Evolutionary conservation across 1,140 invertebrate species (phyloP).

Genomic region (Zophobas atratus): DNA sequence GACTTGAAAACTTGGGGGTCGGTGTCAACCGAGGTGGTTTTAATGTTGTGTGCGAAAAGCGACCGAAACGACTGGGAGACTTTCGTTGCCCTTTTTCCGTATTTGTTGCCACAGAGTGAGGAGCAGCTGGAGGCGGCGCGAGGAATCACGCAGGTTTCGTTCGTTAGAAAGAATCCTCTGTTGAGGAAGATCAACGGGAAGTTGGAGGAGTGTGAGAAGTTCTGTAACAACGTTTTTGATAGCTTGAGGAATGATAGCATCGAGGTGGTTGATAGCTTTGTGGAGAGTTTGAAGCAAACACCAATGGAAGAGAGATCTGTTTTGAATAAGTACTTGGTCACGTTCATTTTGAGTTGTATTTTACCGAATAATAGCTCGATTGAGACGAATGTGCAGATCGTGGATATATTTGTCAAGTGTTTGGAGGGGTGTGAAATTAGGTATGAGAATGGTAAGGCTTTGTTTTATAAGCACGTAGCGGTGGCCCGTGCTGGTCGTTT

Average conservation of each 20-base stretch:
- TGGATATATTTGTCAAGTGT: conserved; percentile 67
- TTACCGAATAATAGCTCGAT: conserved; percentile 46
- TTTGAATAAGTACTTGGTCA: conserved; percentile 62
- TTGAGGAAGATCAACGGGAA: conserved; percentile 20
- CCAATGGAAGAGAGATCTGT: conserved; percentile 63
- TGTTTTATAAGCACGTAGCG: conserved; percentile 60
- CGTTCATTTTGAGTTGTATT: conserved; percentile 50
- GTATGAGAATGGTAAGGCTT: conserved; percentile 64
- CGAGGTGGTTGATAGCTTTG: conserved; percentile 19
- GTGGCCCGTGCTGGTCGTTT: conserved; percentile 51
- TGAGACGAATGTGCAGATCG: conserved; percentile 56
- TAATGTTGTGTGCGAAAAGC: conserved; percentile 41
- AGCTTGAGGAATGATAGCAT: conserved; percentile 16
- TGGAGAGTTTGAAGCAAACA: conserved; percentile 62
- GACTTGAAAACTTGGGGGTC: conserved; percentile 43
- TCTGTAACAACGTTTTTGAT: conserved; percentile 44
- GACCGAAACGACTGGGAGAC: conserved; percentile 56
- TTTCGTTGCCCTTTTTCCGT: conserved; percentile 72
- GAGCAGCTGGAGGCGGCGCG: conserved; percentile 69
- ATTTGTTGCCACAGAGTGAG: conserved; percentile 72
- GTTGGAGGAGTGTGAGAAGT: conserved; percentile 62
- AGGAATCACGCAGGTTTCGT: conserved; percentile 66
- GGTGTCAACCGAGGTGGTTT: conserved; percentile 14
- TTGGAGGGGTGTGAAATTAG: conserved; percentile 61
- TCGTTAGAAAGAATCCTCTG: conserved; percentile 33